Percentiles rank a stretch among this genome's conserved stretches.
phyloP scores from a whole-genome alignment of 2,888 invertebrate species.

The Anagyrus pseudococci region DNA sequence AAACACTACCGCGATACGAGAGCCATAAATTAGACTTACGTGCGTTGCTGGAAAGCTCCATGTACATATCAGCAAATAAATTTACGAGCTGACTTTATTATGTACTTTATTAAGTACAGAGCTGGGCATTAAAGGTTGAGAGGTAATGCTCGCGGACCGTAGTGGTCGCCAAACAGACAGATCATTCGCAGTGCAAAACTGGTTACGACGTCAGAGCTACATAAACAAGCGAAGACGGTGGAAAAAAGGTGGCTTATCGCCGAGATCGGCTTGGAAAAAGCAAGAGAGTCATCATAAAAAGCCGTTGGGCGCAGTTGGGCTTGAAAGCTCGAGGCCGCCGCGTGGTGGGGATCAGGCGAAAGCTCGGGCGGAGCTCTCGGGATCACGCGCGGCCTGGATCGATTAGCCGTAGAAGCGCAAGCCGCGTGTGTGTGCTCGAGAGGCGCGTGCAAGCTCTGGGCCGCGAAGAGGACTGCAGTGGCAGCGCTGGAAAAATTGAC shows the following conservation, averaged over 20 bases:
- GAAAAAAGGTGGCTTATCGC: neutral
- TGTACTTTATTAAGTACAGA: no score
- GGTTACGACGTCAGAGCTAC: no score
- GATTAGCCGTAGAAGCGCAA: constrained; percentile 13
- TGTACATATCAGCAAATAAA: no score
- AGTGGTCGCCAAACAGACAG: no score
- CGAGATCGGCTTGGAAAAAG: no score
- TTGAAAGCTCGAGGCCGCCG: neutral
- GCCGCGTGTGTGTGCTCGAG: neutral
- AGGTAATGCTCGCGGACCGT: no score
- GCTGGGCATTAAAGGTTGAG: no score
- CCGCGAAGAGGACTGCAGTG: no score
- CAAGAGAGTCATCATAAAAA: neutral
- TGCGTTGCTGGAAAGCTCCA: no score
- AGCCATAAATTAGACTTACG: no score
- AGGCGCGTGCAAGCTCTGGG: constrained; percentile 13
- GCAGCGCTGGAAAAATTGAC: constrained; percentile 22
- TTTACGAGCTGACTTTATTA: no score
- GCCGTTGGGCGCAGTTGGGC: neutral
- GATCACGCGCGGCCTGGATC: constrained; percentile 35
- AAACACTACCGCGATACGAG: no score
- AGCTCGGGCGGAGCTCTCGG: constrained; percentile 26
- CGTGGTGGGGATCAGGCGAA: neutral
- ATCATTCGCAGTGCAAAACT: neutral
- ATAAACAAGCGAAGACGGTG: neutral